These are phyloP conservation scores for Enteromius unitaeniatus DNA, from an alignment of 2,797 vertebrate genomes.

Conservation along the genomic window DNA sequence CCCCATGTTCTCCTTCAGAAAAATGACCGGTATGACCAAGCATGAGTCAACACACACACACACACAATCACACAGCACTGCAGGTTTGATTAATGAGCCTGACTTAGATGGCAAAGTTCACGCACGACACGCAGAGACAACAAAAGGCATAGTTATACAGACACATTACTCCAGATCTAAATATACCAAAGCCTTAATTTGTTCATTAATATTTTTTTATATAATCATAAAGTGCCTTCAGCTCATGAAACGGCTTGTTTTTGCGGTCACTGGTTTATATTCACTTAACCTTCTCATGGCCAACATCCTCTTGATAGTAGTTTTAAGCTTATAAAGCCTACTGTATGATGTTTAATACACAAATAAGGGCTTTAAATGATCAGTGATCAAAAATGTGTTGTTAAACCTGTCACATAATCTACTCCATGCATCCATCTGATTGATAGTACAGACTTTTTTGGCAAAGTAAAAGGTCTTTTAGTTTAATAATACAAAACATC, in stretches of 20 bases:
- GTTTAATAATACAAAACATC: not conserved
- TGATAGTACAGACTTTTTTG: not conserved
- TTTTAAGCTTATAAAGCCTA: not conserved
- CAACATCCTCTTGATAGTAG: not conserved
- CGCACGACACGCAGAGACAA: not conserved
- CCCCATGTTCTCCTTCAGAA: not conserved
- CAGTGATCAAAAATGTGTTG: not conserved
- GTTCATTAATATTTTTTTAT: not conserved
- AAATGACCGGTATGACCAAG: not conserved
- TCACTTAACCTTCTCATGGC: not conserved
- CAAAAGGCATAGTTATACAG: not conserved
- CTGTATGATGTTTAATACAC: not conserved
- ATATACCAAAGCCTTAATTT: not conserved
- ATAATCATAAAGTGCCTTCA: not conserved
- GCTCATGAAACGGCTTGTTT: not conserved
- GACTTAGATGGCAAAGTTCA: not conserved
- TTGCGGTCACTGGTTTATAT: not conserved
- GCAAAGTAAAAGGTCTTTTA: too few relatives aligned
- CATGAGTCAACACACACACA: not conserved
- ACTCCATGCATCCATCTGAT: not conserved
- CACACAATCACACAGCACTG: not conserved
- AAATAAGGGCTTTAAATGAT: not conserved
- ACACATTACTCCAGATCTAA: not conserved
- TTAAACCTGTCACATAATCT: not conserved
- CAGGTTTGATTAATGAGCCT: slow-evolving; percentile 25